Conservation (phyloP, 2,797 vertebrate genomes). For the Hirundo rustica region DNA sequence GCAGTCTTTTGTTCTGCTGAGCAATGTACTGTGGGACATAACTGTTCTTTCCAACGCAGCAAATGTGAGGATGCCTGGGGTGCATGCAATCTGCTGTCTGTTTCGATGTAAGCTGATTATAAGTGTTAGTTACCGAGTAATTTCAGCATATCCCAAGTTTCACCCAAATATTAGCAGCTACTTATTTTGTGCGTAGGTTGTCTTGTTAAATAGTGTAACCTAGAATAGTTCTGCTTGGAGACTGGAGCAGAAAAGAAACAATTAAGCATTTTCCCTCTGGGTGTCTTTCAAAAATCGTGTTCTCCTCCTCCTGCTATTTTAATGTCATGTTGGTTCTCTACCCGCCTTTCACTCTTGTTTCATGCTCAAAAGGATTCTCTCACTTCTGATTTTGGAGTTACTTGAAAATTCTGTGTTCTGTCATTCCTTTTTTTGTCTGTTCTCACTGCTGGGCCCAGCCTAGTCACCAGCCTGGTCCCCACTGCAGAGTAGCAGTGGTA, state of each 20-base stretch:
- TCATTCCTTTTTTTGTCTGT: neutral
- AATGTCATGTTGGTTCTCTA: constrained; percentile 11
- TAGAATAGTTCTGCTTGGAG: constrained; percentile 9
- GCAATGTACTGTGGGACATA: neutral
- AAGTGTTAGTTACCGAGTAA: constrained; percentile 14
- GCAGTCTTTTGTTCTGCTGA: neutral
- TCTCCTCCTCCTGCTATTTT: constrained; percentile 31
- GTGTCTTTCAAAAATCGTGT: neutral
- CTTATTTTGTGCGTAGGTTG: neutral
- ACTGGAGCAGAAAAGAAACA: constrained; percentile 26
- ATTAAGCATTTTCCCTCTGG: neutral
- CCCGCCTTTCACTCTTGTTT: neutral
- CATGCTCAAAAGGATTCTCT: neutral
- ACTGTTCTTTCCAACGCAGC: neutral
- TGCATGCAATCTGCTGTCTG: constrained; percentile 1
- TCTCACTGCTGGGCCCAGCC: neutral
- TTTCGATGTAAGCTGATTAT: constrained; percentile 1
- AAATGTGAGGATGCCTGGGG: neutral
- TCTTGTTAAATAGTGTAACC: neutral
- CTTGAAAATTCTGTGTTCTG: neutral
- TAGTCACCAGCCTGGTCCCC: neutral
- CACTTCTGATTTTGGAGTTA: neutral
- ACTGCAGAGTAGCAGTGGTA: neutral
- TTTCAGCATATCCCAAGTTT: constrained; percentile 8
- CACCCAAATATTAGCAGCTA: constrained; percentile 24